These are phyloP conservation scores for Diaperis boleti DNA, from an alignment of 2,888 invertebrate species.

Conservation along the genomic window DNA sequence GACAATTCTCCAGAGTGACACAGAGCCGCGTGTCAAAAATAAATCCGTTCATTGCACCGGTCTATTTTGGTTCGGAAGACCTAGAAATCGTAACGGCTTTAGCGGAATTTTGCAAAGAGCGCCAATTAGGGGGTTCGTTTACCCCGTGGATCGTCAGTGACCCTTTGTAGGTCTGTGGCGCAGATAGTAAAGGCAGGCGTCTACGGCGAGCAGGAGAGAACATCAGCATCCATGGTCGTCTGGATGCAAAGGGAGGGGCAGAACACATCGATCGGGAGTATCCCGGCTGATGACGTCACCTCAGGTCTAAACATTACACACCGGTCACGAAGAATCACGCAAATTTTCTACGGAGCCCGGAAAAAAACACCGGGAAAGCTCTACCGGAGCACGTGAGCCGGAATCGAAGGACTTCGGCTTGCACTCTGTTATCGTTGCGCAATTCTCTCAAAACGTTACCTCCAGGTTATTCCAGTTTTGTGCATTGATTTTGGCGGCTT, in stretches of 20 bases:
- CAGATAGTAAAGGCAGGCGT: conserved; percentile 52
- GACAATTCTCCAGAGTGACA: conserved; percentile 1
- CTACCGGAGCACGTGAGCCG: neutral
- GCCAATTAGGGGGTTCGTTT: conserved; percentile 43
- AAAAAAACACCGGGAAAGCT: neutral
- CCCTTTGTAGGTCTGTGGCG: conserved; percentile 52
- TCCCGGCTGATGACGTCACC: conserved; percentile 60
- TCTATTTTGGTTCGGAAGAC: conserved; percentile 45
- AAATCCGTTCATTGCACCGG: conserved; percentile 48
- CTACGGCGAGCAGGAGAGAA: conserved; percentile 47
- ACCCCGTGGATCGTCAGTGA: conserved; percentile 36
- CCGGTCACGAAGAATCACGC: conserved; percentile 51
- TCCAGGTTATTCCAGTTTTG: conserved; percentile 85
- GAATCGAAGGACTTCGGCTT: conserved; percentile 5
- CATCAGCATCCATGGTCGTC: conserved; percentile 52
- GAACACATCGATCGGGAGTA: conserved; percentile 54
- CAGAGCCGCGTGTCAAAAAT: conserved; percentile 10
- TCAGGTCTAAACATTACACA: conserved; percentile 58
- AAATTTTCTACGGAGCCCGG: neutral
- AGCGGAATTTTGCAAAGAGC: conserved; percentile 17
- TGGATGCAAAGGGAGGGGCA: conserved; percentile 54
- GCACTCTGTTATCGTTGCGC: conserved; percentile 28
- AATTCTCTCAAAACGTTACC: conserved; percentile 68
- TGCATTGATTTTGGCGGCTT: conserved; percentile 84
- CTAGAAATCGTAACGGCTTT: neutral